Base-by-base conservation (phyloP, 2,113 vertebrate species). In the Echinops telfairi region DNA sequence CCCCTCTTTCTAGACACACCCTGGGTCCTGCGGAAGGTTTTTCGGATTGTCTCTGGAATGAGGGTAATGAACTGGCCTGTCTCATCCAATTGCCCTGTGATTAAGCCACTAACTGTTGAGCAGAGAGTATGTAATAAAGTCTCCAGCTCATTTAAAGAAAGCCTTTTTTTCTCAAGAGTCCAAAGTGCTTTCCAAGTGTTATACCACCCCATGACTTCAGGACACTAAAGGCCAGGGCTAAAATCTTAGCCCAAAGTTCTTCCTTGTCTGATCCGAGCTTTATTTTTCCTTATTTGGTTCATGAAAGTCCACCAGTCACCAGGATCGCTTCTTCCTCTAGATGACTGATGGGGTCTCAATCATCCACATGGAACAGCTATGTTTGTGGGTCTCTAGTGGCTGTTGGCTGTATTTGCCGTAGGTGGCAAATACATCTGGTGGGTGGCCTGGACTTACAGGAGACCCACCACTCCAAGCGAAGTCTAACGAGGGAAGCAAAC, bases 81-180 rank as follows among this genome's bases (percentile, higher is more conserved):
- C 71, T 94, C 71, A 29, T 64, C 17, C 2, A 20, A 85, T 23
- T n/a, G 25, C 66, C 66, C 36, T 36, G 19, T n/a, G 75, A 91
- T 91, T 90, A 89, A 89, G 68, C n/a, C 64, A 83, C 47, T 88
- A 89, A 91, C 75, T 60, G 36, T 77, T 81, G 73, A 79, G 40
- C 38, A 64, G 19, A 47, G 76, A 43, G 36, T 31, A 15, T 53
- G 47, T 77, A 57, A 96, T 89, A 90, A 93, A 95, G 53, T 57
- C 84, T 78, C 36, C 27, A 27, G 43, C 23, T 90, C 47, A 71
- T 93, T 95, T 88, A 92, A 64, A 73, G 83, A 80, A 88, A n/a
- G 31, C 22, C 38, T 79, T 38, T 93, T 53, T 53, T 90, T 68
- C 81, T 92, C 53, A 17, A 47, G 27, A 40, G 81, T 82, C 77